Percentiles rank a stretch among this genome's conserved stretches.
These are phyloP conservation scores for Battus philenor DNA, from an alignment of 1,140 invertebrate species.

Conservation along the genomic window DNA sequence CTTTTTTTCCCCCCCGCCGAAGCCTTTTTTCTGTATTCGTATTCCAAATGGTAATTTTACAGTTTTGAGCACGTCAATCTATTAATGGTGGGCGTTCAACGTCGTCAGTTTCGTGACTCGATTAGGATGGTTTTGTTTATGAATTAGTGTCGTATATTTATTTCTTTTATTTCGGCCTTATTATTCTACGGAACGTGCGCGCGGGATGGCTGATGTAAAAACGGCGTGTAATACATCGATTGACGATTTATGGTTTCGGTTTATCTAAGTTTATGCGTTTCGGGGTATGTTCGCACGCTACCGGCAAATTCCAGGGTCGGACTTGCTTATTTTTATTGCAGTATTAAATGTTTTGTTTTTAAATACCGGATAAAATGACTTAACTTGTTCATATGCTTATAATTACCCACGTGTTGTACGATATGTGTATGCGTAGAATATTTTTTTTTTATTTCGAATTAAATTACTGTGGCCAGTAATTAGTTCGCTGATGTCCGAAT, in stretches of 20 bases:
- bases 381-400: no score
- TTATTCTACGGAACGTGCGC: background rate
- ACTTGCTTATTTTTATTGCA: no score
- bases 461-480: no score
- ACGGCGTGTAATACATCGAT: slow-evolving; percentile 27
- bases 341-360: no score
- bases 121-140: slow-evolving; percentile 34
- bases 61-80: slow-evolving; percentile 73
- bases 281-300: no score
- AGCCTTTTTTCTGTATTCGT: slow-evolving; percentile 40
- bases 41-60: slow-evolving; percentile 70
- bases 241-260: slow-evolving; percentile 20
- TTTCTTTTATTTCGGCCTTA: slow-evolving; percentile 40
- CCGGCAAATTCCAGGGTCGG: no score
- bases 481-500: no score
- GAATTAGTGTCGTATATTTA: slow-evolving; percentile 50
- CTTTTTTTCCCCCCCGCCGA: slow-evolving; percentile 21
- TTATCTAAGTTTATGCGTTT: slow-evolving; percentile 2
- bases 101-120: slow-evolving; percentile 59
- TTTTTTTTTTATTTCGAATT: no score
- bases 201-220: slow-evolving; percentile 36
- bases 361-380: no score
- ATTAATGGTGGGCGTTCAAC: slow-evolving; percentile 58
- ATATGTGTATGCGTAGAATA: no score
- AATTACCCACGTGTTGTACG: no score